These are phyloP conservation scores for Hypsopygia costalis DNA, from an alignment of 2,888 invertebrate genomes.

Conservation along the genomic window DNA sequence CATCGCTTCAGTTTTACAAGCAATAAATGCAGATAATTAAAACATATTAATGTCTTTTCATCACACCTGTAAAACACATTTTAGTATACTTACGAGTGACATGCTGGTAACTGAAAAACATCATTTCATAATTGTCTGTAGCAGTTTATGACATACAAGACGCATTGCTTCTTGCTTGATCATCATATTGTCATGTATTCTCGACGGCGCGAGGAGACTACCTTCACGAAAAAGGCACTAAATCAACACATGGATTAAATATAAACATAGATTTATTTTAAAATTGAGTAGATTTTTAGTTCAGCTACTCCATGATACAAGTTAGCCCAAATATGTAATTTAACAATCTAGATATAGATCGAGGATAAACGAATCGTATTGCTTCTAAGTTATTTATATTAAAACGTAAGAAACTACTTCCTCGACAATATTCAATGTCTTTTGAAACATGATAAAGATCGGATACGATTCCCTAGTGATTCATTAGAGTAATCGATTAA, in stretches of 20 bases:
- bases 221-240: slow-evolving; percentile 16
- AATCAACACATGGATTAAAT: slow-evolving; percentile 48
- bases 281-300: slow-evolving; percentile 50
- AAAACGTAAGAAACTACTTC: background rate
- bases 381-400: slow-evolving; percentile 17
- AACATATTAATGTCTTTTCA: slow-evolving; percentile 14
- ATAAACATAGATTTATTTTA: slow-evolving; percentile 65
- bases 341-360: slow-evolving; percentile 13
- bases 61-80: background rate
- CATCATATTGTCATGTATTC: background rate
- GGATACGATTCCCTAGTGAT: background rate
- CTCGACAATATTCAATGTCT: background rate
- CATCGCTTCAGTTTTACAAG: slow-evolving; percentile 61
- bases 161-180: background rate
- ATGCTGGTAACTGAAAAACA: slow-evolving; percentile 38
- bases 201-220: background rate
- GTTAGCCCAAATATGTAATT: slow-evolving; percentile 28
- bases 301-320: slow-evolving; percentile 37
- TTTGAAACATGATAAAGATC: background rate
- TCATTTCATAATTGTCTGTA: slow-evolving; percentile 31
- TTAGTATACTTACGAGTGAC: slow-evolving; percentile 10
- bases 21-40: slow-evolving; percentile 52
- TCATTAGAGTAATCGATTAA: background rate
- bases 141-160: background rate
- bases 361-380: slow-evolving; percentile 18